Base-by-base conservation (phyloP, 1,140 invertebrate genomes). In the Rhopalosiphum maidis region DNA sequence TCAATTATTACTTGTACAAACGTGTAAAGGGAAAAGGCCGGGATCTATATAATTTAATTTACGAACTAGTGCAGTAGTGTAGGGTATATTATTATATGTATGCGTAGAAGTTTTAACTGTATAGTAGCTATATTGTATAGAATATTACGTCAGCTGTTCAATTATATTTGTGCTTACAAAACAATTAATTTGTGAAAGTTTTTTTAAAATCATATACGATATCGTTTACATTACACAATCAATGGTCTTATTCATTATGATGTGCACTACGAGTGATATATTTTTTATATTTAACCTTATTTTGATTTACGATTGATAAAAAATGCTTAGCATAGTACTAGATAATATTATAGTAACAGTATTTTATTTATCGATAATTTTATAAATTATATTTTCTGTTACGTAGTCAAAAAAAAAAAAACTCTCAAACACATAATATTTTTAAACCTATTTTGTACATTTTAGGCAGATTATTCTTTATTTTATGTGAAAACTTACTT, bases 1-100 rank as follows among this genome's bases (percentile, higher is more conserved):
- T 91, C 60, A 77, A 91, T 91, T 91, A 91, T 30, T 51, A 51
- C 48, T 23, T 60, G 60, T 77, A 41, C 60, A 77, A 77, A 77
- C 43, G 85, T 30, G 43, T 37, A 83, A 83, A 83, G 77, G 22
- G 77, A 83, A 83, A 37, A 83, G 9, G n/a, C 7, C 23, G 35
- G 77, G 77, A 23, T 35, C 77, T 37, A 35, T 83, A 37, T 37
- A 37, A 83, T 83, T n/a, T 77, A 77, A 77, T 77, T 77, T n/a
- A 77, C 8, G 60, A 9, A 30, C 4, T n/a, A 77, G 60, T 77
- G 9, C 9, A 77, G 60, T n/a, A n/a, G n/a, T 18, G 30, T 77
- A n/a, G 18, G 4, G 60, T 68, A n/a, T 77, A 77, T 21, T 51
- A 18, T 51, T 18, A 51, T 51, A 51, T 51, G 48, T 51, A 18